Percentiles rank a stretch among this genome's conserved stretches.
Conservation (phyloP, 2,113 vertebrate species). For the Zapornia atra region DNA sequence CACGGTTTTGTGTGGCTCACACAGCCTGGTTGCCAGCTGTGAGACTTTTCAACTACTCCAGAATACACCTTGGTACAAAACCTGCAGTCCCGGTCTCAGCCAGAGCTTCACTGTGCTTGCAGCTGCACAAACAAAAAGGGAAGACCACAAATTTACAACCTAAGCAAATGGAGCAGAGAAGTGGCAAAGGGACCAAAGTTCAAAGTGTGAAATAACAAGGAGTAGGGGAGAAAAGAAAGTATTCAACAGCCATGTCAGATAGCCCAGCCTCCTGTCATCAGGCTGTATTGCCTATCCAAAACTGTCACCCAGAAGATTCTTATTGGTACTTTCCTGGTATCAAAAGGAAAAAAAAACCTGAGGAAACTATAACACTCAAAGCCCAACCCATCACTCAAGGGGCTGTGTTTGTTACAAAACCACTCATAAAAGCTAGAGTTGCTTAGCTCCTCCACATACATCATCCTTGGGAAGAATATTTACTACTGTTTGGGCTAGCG, state of each 20-base stretch:
- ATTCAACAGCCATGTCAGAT: not conserved
- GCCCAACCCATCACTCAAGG: not conserved
- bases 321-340: not conserved
- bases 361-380: fast-evolving
- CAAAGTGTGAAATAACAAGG: not conserved
- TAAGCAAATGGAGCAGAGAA: not conserved
- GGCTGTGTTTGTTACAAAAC: not conserved
- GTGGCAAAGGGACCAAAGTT: not conserved
- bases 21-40: not conserved
- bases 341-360: not conserved
- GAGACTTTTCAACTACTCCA: not conserved
- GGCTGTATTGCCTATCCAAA: not conserved
- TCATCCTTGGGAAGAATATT: not conserved
- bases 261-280: not conserved
- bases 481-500: not conserved
- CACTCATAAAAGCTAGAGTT: not conserved
- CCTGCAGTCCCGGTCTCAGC: not conserved
- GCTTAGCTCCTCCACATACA: not conserved
- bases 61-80: not conserved
- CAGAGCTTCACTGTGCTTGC: not conserved
- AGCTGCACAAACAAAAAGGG: not conserved
- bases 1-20: not conserved
- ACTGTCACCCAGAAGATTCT: not conserved
- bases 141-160: not conserved
- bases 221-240: not conserved